Percentiles rank a stretch among this genome's conserved stretches.
Conservation (phyloP, 2,797 vertebrate genomes). For the Ammospiza maritima region DNA sequence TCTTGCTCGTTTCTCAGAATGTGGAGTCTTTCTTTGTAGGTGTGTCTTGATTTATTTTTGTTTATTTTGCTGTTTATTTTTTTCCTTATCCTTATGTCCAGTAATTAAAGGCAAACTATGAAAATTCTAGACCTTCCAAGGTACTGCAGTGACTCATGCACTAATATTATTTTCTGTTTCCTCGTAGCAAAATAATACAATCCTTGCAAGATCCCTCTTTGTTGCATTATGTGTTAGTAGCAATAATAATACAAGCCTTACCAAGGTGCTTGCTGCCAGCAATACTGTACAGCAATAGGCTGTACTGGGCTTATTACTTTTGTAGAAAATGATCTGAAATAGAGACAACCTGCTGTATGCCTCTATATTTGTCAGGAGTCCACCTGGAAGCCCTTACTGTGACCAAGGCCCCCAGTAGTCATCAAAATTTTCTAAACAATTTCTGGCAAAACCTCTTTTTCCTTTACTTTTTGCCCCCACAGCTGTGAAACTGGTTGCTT, state of each 20-base stretch:
- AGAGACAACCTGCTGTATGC: not conserved
- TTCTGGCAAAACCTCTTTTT: not conserved
- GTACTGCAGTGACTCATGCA: not conserved
- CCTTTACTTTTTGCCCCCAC: not conserved
- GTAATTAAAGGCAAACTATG: not conserved
- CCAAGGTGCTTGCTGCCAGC: fast-evolving
- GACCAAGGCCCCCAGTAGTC: not conserved
- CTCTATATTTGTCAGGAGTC: not conserved
- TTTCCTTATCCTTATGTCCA: not conserved
- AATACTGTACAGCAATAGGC: not conserved
- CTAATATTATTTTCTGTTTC: not conserved
- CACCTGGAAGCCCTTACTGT: not conserved
- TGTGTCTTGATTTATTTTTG: not conserved
- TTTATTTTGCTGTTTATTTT: not conserved
- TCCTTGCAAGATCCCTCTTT: not conserved
- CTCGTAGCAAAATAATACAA: not conserved
- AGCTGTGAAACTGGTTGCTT: not conserved
- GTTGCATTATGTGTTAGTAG: not conserved
- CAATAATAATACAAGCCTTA: not conserved
- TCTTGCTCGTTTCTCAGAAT: not conserved
- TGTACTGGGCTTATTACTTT: not conserved
- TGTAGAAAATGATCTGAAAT: not conserved
- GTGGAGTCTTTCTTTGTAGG: not conserved
- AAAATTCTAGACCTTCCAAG: not conserved
- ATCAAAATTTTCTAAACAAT: not conserved